Evolutionary conservation across 2,888 invertebrate genomes (phyloP).

Genomic region (Hetaerina titia): DNA sequence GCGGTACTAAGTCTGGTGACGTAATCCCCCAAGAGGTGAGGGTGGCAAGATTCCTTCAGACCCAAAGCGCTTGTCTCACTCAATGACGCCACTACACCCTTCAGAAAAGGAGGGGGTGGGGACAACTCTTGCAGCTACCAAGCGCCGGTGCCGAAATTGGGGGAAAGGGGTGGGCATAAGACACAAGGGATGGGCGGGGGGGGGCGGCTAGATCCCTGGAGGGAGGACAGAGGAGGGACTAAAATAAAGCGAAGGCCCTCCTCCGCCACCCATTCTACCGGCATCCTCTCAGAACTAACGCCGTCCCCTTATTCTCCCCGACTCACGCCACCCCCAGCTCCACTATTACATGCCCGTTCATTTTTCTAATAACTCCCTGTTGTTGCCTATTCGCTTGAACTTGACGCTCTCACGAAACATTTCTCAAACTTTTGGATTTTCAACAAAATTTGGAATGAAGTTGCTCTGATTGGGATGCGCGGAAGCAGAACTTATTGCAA

Average conservation of each 20-base stretch:
- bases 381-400: background rate
- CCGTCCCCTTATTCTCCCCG: background rate
- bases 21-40: background rate
- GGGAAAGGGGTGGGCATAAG: background rate
- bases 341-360: background rate
- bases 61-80: conserved; percentile 14
- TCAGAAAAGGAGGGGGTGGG: background rate
- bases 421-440: background rate
- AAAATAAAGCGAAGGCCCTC: conserved; percentile 45
- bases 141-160: background rate
- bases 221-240: conserved; percentile 41
- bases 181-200: background rate
- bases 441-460: background rate
- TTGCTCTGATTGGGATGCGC: background rate
- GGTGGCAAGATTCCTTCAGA: background rate
- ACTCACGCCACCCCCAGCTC: background rate
- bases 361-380: conserved; percentile 4
- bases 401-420: background rate
- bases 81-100: background rate
- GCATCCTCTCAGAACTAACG: background rate
- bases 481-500: background rate
- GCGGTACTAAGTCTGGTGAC: background rate
- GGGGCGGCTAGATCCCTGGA: conserved; percentile 24
- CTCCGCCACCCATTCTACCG: background rate
- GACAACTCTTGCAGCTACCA: background rate